Conservation (phyloP, 2,113 vertebrate species). For the Paralichthys olivaceus region DNA sequence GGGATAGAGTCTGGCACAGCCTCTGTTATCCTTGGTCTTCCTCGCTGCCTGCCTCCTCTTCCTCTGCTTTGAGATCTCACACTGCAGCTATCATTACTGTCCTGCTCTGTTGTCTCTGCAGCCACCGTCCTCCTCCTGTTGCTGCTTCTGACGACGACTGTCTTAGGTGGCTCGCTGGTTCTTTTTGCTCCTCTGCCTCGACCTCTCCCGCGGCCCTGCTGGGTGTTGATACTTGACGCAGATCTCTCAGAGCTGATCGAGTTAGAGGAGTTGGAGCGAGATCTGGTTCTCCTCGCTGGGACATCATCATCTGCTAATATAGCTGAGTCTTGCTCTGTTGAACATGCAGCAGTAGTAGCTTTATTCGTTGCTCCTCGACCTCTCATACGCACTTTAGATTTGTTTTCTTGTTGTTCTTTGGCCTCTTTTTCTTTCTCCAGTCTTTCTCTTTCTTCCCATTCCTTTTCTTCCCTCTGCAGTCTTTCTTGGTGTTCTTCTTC, state of each 20-base stretch:
- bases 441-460: conserved; percentile 13
- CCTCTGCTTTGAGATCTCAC: conserved; percentile 45
- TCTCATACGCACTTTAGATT: conserved; percentile 30
- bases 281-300: conserved; percentile 67
- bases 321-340: conserved; percentile 2
- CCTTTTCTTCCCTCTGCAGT: conserved; percentile 21
- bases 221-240: conserved; percentile 26
- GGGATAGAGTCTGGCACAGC: neutral
- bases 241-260: conserved; percentile 78
- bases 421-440: conserved; percentile 13
- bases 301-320: conserved; percentile 23
- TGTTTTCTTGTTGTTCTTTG: conserved; percentile 7
- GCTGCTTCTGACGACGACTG: conserved; percentile 16
- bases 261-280: conserved; percentile 77
- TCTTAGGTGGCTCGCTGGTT: conserved; percentile 13
- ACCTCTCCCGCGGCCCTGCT: conserved; percentile 38
- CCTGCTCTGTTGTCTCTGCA: conserved; percentile 4
- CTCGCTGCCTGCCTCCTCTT: conserved; percentile 52
- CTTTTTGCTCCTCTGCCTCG: conserved; percentile 49
- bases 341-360: neutral
- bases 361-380: conserved; percentile 45
- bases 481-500: conserved; percentile 7
- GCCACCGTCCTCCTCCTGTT: conserved; percentile 53
- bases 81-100: conserved; percentile 25
- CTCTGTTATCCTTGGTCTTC: conserved; percentile 53